Conservation (phyloP, 1,140 invertebrate species). For the Panulirus ornatus region DNA sequence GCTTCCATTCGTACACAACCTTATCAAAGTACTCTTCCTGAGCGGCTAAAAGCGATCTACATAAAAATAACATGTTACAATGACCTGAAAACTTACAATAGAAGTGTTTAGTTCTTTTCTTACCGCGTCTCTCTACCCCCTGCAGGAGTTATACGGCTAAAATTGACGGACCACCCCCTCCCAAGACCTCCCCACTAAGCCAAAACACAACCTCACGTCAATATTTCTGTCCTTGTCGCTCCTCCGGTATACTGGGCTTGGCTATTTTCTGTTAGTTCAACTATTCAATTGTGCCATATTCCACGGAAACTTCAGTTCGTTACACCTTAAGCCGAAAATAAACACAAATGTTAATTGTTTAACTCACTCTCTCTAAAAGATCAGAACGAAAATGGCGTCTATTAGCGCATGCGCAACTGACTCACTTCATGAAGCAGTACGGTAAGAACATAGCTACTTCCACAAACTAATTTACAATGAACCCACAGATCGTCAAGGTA, state of each 20-base stretch:
- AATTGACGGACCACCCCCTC: constrained; percentile 51
- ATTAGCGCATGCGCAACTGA: constrained; percentile 67
- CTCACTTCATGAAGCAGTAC: constrained; percentile 32
- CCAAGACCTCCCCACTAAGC: constrained; percentile 40
- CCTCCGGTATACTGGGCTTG: background rate
- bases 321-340: constrained; percentile 15
- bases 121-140: background rate
- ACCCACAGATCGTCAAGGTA: background rate
- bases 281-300: constrained; percentile 17
- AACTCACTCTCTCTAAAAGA: constrained; percentile 71
- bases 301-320: background rate
- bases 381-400: constrained; percentile 74
- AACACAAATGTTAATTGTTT: constrained; percentile 50
- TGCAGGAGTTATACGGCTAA: constrained; percentile 46
- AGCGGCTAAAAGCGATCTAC: background rate
- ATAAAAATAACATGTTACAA: background rate
- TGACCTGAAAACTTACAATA: background rate
- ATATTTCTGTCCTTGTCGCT: constrained; percentile 13
- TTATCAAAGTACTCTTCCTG: background rate
- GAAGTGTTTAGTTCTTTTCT: background rate
- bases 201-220: constrained; percentile 46
- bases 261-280: constrained; percentile 1
- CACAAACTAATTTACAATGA: background rate
- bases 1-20: background rate
- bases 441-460: constrained; percentile 25